A percentile compares a stretch with the other conserved stretches of the same genome.
Evolutionary conservation across 2,888 invertebrate species (phyloP).

Genomic region (Pseudococcus jackbeardsleyi): DNA sequence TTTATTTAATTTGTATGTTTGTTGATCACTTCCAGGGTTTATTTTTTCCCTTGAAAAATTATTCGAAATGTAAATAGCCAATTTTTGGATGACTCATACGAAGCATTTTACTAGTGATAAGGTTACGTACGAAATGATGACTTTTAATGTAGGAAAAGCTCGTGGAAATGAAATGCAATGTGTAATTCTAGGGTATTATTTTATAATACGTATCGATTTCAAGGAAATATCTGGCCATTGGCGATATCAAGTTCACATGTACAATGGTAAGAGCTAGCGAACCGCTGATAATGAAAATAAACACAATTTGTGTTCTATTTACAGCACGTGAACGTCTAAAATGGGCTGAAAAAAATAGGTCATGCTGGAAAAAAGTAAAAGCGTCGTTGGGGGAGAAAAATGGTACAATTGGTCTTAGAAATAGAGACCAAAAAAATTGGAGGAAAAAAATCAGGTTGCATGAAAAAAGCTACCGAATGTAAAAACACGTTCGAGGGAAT

Average conservation of each 20-base stretch:
- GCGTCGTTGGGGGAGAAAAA: background rate
- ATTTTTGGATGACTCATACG: no score
- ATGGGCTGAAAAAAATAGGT: background rate
- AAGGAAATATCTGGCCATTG: background rate
- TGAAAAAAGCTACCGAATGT: background rate
- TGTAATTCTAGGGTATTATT: background rate
- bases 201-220: background rate
- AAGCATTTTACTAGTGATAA: no score
- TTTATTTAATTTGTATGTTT: no score
- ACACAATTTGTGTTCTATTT: background rate
- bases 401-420: background rate
- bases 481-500: background rate
- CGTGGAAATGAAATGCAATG: no score
- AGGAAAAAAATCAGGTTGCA: background rate
- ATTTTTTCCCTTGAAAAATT: no score
- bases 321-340: background rate
- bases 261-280: background rate
- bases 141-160: no score
- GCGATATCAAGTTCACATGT: background rate
- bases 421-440: background rate
- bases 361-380: background rate
- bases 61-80: no score
- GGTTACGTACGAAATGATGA: no score
- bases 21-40: no score
- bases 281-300: slow-evolving; percentile 17